phyloP scores from a whole-genome alignment of 2,797 vertebrate species.

The Rallus crepitans region DNA sequence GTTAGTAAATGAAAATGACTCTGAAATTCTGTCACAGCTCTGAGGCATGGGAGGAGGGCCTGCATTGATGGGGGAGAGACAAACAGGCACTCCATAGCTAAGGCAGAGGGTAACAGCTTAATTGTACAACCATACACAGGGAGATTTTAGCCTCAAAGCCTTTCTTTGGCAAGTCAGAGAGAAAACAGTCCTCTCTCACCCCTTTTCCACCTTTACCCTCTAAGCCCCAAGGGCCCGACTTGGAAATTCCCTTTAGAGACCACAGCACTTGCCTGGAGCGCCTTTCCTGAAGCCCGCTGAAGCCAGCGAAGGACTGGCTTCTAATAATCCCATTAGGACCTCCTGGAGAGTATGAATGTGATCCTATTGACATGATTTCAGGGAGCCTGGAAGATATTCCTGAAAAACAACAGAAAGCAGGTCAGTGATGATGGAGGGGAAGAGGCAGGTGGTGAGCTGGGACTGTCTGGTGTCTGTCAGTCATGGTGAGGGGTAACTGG shows the following conservation, averaged over 20 bases:
- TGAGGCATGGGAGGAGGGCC: neutral
- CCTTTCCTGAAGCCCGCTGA: slow-evolving; percentile 95
- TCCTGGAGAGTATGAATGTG: slow-evolving; percentile 90
- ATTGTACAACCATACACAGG: neutral
- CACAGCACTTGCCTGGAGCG: slow-evolving; percentile 87
- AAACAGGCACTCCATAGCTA: neutral
- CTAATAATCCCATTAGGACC: slow-evolving; percentile 98
- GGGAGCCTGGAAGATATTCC: slow-evolving; percentile 90
- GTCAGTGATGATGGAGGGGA: neutral
- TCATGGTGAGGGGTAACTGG: neutral
- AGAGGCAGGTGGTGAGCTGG: neutral
- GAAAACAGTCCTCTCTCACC: neutral
- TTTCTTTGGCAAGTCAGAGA: neutral
- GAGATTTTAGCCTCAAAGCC: neutral
- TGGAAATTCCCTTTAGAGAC: neutral
- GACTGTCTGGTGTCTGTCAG: neutral
- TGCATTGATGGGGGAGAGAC: neutral
- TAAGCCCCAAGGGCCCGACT: neutral
- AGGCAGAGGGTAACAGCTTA: neutral
- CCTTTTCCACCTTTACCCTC: neutral
- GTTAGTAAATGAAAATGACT: neutral
- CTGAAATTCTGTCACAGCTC: neutral
- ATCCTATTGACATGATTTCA: slow-evolving; percentile 95
- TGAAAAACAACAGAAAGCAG: slow-evolving; percentile 72
- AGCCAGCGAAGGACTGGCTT: slow-evolving; percentile 98